These are phyloP conservation scores for Lycaon pictus DNA, from an alignment of 2,113 vertebrate species.

Conservation along the genomic window DNA sequence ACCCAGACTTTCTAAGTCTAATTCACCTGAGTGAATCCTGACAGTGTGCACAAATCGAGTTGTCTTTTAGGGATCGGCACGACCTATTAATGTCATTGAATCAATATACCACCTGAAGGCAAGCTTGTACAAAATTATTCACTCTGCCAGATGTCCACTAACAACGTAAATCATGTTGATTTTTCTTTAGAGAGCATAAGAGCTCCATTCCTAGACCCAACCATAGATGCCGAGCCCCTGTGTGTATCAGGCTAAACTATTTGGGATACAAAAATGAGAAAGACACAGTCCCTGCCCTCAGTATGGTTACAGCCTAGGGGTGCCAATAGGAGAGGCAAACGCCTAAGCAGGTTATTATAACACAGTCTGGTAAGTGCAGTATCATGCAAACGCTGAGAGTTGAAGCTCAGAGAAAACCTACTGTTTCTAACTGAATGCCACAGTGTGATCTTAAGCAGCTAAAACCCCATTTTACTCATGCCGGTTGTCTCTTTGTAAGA, in stretches of 20 bases:
- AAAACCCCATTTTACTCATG: neutral
- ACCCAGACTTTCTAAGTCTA: neutral
- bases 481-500: neutral
- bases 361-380: neutral
- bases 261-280: neutral
- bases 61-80: neutral
- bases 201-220: neutral
- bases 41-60: neutral
- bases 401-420: neutral
- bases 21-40: neutral
- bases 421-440: neutral
- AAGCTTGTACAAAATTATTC: neutral
- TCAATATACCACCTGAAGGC: neutral
- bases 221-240: too few species aligned
- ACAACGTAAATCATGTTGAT: neutral
- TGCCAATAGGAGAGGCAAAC: neutral
- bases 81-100: neutral
- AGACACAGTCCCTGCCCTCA: neutral
- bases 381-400: neutral
- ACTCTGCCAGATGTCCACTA: neutral
- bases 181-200: neutral
- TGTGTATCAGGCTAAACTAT: neutral
- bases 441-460: neutral
- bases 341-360: neutral
- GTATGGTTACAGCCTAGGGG: too few species aligned